Conservation (phyloP, 2,888 invertebrate species). For the Caenorhabditis japonica region DNA sequence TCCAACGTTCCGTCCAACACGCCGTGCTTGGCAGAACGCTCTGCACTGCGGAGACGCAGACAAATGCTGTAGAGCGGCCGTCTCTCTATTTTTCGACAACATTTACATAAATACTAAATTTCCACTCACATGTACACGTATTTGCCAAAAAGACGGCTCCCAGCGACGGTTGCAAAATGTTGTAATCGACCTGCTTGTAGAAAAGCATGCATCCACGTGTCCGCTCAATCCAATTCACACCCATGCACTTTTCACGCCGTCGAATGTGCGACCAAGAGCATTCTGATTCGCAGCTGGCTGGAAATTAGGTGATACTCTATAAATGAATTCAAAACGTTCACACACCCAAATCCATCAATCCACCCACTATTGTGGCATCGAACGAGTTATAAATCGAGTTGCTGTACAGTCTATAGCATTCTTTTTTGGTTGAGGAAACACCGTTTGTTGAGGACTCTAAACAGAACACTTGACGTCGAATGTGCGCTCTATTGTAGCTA, state of each 20-base stretch:
- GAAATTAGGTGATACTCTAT: too few relatives aligned
- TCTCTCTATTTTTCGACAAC: too few relatives aligned
- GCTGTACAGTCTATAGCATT: constrained; percentile 50
- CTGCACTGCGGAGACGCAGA: too few relatives aligned
- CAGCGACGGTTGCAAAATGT: constrained; percentile 23
- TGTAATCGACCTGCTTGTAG: constrained; percentile 44
- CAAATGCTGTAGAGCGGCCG: too few relatives aligned
- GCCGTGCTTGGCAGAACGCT: too few relatives aligned
- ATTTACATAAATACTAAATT: background rate
- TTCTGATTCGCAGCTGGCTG: constrained; percentile 49
- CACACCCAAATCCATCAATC: constrained; percentile 33
- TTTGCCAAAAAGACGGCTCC: constrained; percentile 41
- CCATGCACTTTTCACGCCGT: constrained; percentile 45
- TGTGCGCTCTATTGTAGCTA: background rate
- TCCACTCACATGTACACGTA: constrained; percentile 32
- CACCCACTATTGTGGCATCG: constrained; percentile 51
- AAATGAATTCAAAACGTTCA: background rate
- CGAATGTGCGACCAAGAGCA: constrained; percentile 51
- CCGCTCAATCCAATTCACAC: constrained; percentile 38
- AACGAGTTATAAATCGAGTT: constrained; percentile 51
- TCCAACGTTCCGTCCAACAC: too few relatives aligned
- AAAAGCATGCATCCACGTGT: constrained; percentile 50
- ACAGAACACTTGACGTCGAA: background rate
- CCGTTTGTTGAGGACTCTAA: too few relatives aligned
- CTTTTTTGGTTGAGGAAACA: constrained; percentile 31